Evolutionary conservation across 2,888 invertebrate species (phyloP), one percentile per base, ranked within the genome.

Genomic region (Polia nebulosa): DNA sequence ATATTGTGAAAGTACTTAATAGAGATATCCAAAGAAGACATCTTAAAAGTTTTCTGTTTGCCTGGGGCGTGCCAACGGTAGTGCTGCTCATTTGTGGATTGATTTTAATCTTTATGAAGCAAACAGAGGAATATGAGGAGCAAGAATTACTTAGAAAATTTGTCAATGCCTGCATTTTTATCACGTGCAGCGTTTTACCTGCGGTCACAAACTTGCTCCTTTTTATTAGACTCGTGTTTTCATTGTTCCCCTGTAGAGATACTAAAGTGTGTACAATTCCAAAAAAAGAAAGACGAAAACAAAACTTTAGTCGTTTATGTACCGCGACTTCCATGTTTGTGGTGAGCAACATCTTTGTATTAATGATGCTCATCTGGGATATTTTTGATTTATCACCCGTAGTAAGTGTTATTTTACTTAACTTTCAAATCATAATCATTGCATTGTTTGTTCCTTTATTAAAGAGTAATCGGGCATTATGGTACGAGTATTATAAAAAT

Each of bases 1-100:
- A 76, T 4, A 52, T 76, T 39, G 77, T 53, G 8, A 61, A 69
- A 61, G 70, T 76, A 1, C 69, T 76, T 20, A 8, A 45, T 4
- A 11, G 2, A 2, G 47, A 76, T 13, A 49, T 59, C 1, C 52
- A 70, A 22, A 27, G 58, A 6, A 62, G 44, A 8, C 70, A 34
- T 39, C 22, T 76, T 0, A 70, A 58, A 27, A 59, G 77, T 13
- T 39, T 41, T 11, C 13, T 74, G 11, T 74, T 74, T 20, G 71
- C 62, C 3, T 76, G 76, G 77, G 71, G 60, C 3, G 9, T 61
- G 6, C 62, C 71, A 8, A 1, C 22, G 0, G 11, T 11, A 15
- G 34, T 61, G 13, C 9, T 29, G 4, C 1, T 56, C 0, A 25
- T 57, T 34, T 41, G 0, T 32, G 11, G 1, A 32, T n/a, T 68